Evolutionary conservation across 2,888 invertebrate genomes (phyloP).

Genomic region (Diachrysia chrysitis): DNA sequence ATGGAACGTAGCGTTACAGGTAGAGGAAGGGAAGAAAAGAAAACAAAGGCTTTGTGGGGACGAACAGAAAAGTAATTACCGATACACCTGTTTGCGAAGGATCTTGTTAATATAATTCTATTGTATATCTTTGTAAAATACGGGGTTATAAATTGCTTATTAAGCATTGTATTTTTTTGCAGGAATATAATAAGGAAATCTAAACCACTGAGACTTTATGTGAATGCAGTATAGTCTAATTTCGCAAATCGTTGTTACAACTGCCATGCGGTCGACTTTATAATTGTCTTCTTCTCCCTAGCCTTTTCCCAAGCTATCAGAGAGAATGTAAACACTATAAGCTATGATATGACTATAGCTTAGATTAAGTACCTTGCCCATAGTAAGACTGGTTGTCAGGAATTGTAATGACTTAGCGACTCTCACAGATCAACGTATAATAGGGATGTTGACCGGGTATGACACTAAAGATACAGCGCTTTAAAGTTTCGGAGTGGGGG

Average conservation of each 20-base stretch:
- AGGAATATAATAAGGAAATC: background rate
- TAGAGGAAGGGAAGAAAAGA: constrained; percentile 37
- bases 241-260: background rate
- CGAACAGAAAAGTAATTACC: constrained; percentile 44
- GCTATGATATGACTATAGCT: too few species aligned
- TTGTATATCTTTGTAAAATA: background rate
- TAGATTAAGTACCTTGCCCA: too few species aligned
- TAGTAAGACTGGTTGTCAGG: too few species aligned
- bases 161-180: background rate
- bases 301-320: too few species aligned
- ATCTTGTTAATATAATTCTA: constrained; percentile 28
- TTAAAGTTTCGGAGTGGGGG: too few species aligned
- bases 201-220: background rate
- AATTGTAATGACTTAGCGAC: too few species aligned
- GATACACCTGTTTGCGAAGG: constrained; percentile 38
- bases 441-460: too few species aligned
- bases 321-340: too few species aligned
- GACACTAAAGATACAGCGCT: too few species aligned
- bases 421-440: too few species aligned
- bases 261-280: background rate
- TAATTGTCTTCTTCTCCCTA: too few species aligned
- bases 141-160: constrained; percentile 5
- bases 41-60: constrained; percentile 36
- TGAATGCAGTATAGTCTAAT: background rate
- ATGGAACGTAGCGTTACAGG: constrained; percentile 41